Percentiles rank a stretch among this genome's conserved stretches.
Evolutionary conservation across 2,888 invertebrate genomes (phyloP).

Genomic region (Tetropium fuscum): DNA sequence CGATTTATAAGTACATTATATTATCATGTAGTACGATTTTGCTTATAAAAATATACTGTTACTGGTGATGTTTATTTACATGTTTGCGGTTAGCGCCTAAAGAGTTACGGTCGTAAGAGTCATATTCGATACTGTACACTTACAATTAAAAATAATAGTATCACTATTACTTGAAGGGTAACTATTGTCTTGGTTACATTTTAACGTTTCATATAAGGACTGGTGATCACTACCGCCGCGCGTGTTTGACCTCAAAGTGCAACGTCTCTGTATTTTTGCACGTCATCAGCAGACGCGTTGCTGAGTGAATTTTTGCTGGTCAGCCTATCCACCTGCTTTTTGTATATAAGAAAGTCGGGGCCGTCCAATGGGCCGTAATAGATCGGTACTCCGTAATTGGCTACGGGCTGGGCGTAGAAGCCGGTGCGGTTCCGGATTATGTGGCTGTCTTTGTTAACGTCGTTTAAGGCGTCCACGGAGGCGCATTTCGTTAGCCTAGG

Average conservation of each 20-base stretch:
- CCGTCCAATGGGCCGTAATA: conserved; percentile 65
- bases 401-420: conserved; percentile 63
- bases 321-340: conserved; percentile 61
- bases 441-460: conserved; percentile 51
- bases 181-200: too few species aligned
- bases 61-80: background rate
- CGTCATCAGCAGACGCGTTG: conserved; percentile 65
- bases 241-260: conserved; percentile 57
- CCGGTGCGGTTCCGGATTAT: conserved; percentile 62
- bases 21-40: background rate
- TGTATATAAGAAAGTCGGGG: conserved; percentile 65
- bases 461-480: conserved; percentile 61
- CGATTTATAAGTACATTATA: conserved; percentile 3
- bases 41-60: background rate
- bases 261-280: conserved; percentile 65
- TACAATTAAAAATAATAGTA: background rate
- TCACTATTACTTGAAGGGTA: too few species aligned
- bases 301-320: conserved; percentile 62
- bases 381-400: conserved; percentile 64
- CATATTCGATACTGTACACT: background rate
- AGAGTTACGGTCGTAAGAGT: background rate
- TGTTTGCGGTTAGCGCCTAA: too few species aligned
- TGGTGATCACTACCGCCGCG: too few species aligned
- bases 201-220: too few species aligned
- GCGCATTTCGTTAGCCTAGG: conserved; percentile 57